phyloP scores from a whole-genome alignment of 2,888 invertebrate genomes.

The Drosophila nr. perissopoda region DNA sequence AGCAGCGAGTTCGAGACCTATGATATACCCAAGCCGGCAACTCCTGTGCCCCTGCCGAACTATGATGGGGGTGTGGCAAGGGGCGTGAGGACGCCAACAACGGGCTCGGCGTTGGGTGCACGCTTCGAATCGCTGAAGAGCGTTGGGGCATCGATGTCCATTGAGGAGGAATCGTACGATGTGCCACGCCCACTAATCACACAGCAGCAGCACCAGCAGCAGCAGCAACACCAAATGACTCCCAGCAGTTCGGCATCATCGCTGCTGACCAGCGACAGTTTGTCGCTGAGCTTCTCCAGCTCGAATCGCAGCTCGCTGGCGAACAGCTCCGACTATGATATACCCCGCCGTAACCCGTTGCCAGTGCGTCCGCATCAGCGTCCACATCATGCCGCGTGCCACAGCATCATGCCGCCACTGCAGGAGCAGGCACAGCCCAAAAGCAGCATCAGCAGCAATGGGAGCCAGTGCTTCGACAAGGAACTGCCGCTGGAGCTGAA shows the following conservation, averaged over 20 bases:
- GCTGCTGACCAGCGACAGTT: constrained; percentile 87
- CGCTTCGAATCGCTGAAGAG: constrained; percentile 81
- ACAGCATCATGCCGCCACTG: constrained; percentile 82
- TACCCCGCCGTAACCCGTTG: constrained; percentile 87
- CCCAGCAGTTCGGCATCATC: constrained; percentile 90
- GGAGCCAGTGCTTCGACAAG: constrained; percentile 83
- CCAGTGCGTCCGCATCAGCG: constrained; percentile 77
- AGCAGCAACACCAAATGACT: constrained; percentile 86
- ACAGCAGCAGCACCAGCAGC: constrained; percentile 70
- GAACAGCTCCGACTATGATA: constrained; percentile 90
- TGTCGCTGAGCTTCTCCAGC: constrained; percentile 85
- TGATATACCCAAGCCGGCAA: constrained; percentile 88
- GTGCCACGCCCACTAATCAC: constrained; percentile 87
- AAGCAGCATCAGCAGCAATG: constrained; percentile 31
- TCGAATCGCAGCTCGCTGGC: constrained; percentile 86
- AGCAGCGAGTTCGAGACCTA: constrained; percentile 83
- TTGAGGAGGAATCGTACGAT: constrained; percentile 88
- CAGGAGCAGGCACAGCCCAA: constrained; percentile 66
- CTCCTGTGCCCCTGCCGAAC: constrained; percentile 85
- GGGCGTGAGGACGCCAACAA: constrained; percentile 82
- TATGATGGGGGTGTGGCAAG: constrained; percentile 86
- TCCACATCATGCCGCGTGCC: constrained; percentile 39
- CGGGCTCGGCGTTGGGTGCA: constrained; percentile 54
- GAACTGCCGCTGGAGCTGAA: constrained; percentile 90
- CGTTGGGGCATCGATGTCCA: constrained; percentile 72